phyloP scores from a whole-genome alignment of 2,797 vertebrate species.

The Pelodytes ibericus region DNA sequence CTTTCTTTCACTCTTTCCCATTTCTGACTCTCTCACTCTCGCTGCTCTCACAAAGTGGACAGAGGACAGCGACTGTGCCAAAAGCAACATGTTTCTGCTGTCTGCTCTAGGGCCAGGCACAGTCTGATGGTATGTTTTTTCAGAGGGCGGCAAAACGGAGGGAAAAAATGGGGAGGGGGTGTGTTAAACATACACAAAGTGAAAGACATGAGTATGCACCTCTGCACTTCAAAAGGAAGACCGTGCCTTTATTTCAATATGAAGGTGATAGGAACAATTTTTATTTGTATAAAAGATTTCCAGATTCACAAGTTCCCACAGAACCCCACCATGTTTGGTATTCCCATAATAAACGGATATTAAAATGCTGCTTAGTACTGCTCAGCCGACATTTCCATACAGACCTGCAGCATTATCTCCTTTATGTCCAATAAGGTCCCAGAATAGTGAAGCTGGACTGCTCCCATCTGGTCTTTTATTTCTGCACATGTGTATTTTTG shows the following conservation, averaged over 20 bases:
- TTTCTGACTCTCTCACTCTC: conserved; percentile 54
- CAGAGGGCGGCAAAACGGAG: conserved; percentile 41
- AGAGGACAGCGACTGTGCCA: conserved; percentile 61
- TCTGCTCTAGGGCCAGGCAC: conserved; percentile 45
- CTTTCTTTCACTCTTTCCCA: conserved; percentile 61
- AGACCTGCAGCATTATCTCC: background rate
- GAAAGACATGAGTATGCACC: conserved; percentile 11
- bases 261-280: conserved; percentile 18
- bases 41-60: conserved; percentile 60
- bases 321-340: background rate
- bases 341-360: conserved; percentile 13
- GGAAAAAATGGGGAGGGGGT: conserved; percentile 10
- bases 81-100: conserved; percentile 68
- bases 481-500: too few relatives aligned
- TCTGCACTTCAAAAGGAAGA: conserved; percentile 28
- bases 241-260: background rate
- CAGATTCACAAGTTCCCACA: conserved; percentile 14
- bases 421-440: too few relatives aligned
- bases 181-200: background rate
- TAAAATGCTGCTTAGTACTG: background rate
- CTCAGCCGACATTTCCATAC: background rate
- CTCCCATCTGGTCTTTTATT: too few relatives aligned
- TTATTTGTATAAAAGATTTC: background rate
- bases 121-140: conserved; percentile 69
- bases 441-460: too few relatives aligned